Base-by-base conservation (phyloP, 2,888 invertebrate species). In the Acleris literana region DNA sequence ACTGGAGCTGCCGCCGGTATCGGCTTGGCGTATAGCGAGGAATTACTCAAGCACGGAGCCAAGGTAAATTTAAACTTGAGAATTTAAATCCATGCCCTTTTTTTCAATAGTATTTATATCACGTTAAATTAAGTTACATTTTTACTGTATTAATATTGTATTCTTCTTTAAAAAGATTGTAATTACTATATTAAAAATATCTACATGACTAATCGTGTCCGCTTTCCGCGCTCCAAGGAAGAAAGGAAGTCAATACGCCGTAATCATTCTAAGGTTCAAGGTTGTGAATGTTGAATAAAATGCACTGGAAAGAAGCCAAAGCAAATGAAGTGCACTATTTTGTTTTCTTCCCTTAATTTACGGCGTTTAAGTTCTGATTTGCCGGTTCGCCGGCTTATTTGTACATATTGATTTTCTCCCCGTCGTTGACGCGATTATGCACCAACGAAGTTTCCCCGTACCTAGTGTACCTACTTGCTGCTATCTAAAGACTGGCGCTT, bases 1-100 rank as follows among this genome's bases (percentile, higher is more conserved):
- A 96, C 96, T 29, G 96, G 96, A 43, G 96, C 95, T 57, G 96
- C 95, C 17, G 94, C 95, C 58, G 96, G 96, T 64, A 94, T 96
- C 73, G 96, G 96, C 1, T 93, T 94, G 68, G 94, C 95, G n/a
- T 96, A 95, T 77, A 94, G 94, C 76, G 94, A 95, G 74, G 96
- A 96, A 79, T 82, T 96, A 54, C 90, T 96, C 68, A 94, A 94
- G 77, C 94, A 95, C 77, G 96, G 96, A 73, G 95, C 95, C 29
- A 96, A 95, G 94, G 96, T 96, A 88, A 86, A 56, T 55, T 56
- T 33, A 13, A 22, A 46, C 7, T 46, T 56, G 7, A 49, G 11
- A 11, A 29, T 64, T 18, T 4, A 3, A 13, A 11, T 29, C 33
- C 33, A 9, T 33, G 33, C 9, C 11, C 18, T 7, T 5, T 7